Evolutionary conservation across 92 coral and sea anemone genomes (phyloP), one percentile per base, ranked within the genome.

Genomic region (Galaxea fascicularis): DNA sequence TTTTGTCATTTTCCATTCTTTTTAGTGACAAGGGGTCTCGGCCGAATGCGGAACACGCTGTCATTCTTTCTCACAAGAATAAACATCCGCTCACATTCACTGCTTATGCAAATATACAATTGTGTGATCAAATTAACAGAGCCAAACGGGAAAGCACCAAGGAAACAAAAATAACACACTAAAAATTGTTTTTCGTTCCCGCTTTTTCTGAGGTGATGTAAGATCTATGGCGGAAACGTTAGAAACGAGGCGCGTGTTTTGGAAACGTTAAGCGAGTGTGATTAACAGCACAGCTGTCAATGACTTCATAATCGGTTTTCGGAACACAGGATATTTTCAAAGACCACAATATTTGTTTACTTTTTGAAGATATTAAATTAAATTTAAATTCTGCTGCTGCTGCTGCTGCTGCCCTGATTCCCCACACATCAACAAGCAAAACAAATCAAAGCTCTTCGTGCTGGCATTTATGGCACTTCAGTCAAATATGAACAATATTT

Each of bases 51-150:
- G 62, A 78, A 78, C 15, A 63, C 15, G 18, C 27, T 24, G 56
- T 31, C 74, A 66, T 22, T 39, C 41, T 24, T n/a, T 10, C 51
- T 5, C 12, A 78, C 35, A 28, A 16, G 65, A 9, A 65, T 29
- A 65, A 78, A 78, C 84, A 79, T 65, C 74, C 84, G 84, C 82
- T 62, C 11, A 16, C 18, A 41, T 67, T 10, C 58, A 35, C 69
- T 62, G 18, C 8, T 41, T 8, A 24, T 25, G 59, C 30, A 63
- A 62, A 46, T 51, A 59, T 16, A 1, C 35, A 57, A 57, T 56
- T 56, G 5, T 28, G 51, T 10, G 67, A 25, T 8, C 15, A 75
- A n/a, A n/a, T 18, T 28, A 27, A 73, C 26, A 26, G 12, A 15
- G 67, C 4, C 66, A 10, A 56, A 16, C n/a, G 4, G 15, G 44